These are phyloP conservation scores for Silurus aristotelis DNA, from an alignment of 2,797 vertebrate species.

Conservation along the genomic window DNA sequence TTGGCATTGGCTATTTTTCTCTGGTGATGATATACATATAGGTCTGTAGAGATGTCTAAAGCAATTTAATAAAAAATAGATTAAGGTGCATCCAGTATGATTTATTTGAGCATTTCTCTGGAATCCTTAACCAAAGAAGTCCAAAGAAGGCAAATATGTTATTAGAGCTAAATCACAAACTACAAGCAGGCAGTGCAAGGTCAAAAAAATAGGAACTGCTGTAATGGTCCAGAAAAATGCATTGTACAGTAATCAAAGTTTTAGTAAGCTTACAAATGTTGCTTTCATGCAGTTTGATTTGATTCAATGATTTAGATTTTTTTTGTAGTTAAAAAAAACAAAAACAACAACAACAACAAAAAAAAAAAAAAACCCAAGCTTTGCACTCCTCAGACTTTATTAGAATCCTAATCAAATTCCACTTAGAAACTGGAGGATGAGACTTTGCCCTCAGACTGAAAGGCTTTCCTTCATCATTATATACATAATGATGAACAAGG, in stretches of 20 bases:
- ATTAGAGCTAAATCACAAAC: neutral
- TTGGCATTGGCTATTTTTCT: neutral
- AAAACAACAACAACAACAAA: neutral
- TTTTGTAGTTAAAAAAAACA: neutral
- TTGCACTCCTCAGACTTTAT: conserved; percentile 32
- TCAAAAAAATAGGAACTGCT: neutral
- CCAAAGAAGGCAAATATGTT: neutral
- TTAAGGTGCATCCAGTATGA: neutral
- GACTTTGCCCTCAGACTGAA: conserved; percentile 21
- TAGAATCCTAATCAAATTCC: conserved; percentile 51
- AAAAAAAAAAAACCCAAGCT: too few species aligned
- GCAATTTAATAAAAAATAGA: neutral
- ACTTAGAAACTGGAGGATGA: conserved; percentile 35
- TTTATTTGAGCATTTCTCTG: neutral
- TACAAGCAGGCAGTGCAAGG: neutral
- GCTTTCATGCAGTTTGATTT: conserved; percentile 19
- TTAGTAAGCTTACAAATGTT: neutral
- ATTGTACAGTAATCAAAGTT: neutral
- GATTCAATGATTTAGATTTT: neutral
- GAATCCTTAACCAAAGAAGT: neutral
- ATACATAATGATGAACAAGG: conserved; percentile 38
- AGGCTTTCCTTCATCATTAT: conserved; percentile 26
- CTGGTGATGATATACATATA: neutral
- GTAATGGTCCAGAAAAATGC: neutral
- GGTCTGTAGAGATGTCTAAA: neutral